phyloP scores from a whole-genome alignment of 2,888 invertebrate species.

The Bellardia pandia region DNA sequence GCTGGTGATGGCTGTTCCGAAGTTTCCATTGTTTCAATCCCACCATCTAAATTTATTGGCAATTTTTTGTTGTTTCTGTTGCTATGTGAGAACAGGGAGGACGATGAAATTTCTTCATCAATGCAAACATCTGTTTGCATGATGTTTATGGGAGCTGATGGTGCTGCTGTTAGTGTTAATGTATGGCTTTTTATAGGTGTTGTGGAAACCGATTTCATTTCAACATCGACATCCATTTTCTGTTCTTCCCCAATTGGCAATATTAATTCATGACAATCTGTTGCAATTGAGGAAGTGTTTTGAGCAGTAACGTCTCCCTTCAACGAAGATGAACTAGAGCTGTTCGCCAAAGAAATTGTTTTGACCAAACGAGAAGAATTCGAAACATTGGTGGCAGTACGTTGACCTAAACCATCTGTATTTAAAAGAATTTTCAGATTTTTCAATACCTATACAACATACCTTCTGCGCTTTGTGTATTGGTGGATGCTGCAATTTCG shows the following conservation, averaged over 20 bases:
- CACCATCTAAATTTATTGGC: slow-evolving; percentile 76
- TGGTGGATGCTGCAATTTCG: slow-evolving; percentile 66
- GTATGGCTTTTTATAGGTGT: slow-evolving; percentile 73
- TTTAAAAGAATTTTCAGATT: background rate
- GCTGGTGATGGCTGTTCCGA: slow-evolving; percentile 75
- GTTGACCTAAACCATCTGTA: slow-evolving; percentile 65
- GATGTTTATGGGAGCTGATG: slow-evolving; percentile 40
- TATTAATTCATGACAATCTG: slow-evolving; percentile 61
- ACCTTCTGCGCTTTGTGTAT: slow-evolving; percentile 64
- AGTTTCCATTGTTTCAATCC: slow-evolving; percentile 90
- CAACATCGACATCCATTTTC: slow-evolving; percentile 81
- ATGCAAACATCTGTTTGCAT: slow-evolving; percentile 17
- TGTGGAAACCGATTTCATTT: slow-evolving; percentile 79
- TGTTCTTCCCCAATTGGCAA: slow-evolving; percentile 67
- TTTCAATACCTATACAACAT: slow-evolving; percentile 22
- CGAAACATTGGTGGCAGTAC: slow-evolving; percentile 77
- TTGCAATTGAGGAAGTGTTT: slow-evolving; percentile 6
- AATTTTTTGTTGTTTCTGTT: slow-evolving; percentile 83
- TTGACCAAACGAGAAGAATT: slow-evolving; percentile 81
- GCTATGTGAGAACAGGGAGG: slow-evolving; percentile 3
- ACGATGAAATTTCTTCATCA: slow-evolving; percentile 19
- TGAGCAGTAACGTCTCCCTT: background rate
- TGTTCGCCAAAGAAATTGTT: slow-evolving; percentile 49
- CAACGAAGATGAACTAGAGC: slow-evolving; percentile 10
- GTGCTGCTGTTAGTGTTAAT: slow-evolving; percentile 72